phyloP scores from a whole-genome alignment of 2,113 vertebrate species.

The Tragelaphus imberbis region DNA sequence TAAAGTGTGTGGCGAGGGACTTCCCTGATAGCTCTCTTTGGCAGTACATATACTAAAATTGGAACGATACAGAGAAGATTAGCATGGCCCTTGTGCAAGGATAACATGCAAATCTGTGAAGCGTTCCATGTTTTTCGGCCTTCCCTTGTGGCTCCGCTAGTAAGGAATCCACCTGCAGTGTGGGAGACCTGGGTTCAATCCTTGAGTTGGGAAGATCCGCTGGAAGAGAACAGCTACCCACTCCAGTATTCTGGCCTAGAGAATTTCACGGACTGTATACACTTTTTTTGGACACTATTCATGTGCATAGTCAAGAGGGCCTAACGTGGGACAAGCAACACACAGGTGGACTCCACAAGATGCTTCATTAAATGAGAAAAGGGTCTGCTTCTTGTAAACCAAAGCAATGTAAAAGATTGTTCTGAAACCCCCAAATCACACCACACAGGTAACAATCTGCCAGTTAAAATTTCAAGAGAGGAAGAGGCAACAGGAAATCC shows the following conservation, averaged over 20 bases:
- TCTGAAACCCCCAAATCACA: neutral
- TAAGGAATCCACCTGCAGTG: neutral
- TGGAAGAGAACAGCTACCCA: neutral
- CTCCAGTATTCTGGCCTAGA: neutral
- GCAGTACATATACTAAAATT: neutral
- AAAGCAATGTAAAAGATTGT: neutral
- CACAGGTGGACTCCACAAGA: accelerated
- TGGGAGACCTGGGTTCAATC: neutral
- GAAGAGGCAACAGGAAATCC: neutral
- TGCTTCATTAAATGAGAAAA: neutral
- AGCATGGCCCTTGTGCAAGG: neutral
- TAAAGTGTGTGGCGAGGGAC: neutral
- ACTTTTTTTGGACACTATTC: neutral
- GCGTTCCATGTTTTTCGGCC: neutral
- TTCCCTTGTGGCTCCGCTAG: neutral
- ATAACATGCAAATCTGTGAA: neutral
- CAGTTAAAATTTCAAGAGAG: neutral
- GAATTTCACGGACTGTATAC: neutral
- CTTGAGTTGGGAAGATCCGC: neutral
- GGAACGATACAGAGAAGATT: neutral
- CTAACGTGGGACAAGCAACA: neutral
- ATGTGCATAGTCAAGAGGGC: accelerated
- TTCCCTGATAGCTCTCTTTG: neutral
- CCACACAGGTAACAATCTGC: neutral
- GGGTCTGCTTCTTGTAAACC: neutral